Percentiles rank a stretch among this genome's conserved stretches.
Evolutionary conservation across 2,797 vertebrate genomes (phyloP).

Genomic region (Danio jaintianensis): DNA sequence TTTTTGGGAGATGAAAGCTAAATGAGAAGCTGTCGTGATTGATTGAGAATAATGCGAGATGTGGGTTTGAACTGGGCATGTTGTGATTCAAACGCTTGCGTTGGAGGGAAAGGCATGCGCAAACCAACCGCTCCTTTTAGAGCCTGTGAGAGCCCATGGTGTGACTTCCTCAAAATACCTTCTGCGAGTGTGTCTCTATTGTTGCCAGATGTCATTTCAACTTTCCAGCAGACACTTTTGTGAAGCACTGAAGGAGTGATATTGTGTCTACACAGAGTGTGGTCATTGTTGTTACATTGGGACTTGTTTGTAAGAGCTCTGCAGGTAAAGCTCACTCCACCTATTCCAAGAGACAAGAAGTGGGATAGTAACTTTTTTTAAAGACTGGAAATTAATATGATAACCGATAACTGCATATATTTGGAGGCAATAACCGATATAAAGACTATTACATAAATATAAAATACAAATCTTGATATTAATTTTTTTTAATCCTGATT

Average conservation of each 20-base stretch:
- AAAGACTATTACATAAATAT: too few relatives aligned
- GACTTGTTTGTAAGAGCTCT: too few relatives aligned
- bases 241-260: neutral
- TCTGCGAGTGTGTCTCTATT: slow-evolving; percentile 54
- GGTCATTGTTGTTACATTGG: too few relatives aligned
- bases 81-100: slow-evolving; percentile 50
- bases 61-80: slow-evolving; percentile 55
- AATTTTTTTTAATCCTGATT: too few relatives aligned
- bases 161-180: slow-evolving; percentile 57
- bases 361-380: too few relatives aligned
- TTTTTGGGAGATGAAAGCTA: slow-evolving; percentile 46
- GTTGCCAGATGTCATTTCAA: slow-evolving; percentile 61
- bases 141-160: slow-evolving; percentile 41
- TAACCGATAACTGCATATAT: too few relatives aligned
- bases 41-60: slow-evolving; percentile 50
- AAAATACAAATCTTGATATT: too few relatives aligned
- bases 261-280: neutral
- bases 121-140: slow-evolving; percentile 36
- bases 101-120: slow-evolving; percentile 46
- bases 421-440: too few relatives aligned
- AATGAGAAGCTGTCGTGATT: slow-evolving; percentile 58
- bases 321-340: too few relatives aligned
- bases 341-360: too few relatives aligned
- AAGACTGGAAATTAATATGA: too few relatives aligned
- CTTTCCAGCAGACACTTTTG: slow-evolving; percentile 42